Evolutionary conservation across 2,888 invertebrate genomes (phyloP).

Genomic region (Neocrepidodera transversa): DNA sequence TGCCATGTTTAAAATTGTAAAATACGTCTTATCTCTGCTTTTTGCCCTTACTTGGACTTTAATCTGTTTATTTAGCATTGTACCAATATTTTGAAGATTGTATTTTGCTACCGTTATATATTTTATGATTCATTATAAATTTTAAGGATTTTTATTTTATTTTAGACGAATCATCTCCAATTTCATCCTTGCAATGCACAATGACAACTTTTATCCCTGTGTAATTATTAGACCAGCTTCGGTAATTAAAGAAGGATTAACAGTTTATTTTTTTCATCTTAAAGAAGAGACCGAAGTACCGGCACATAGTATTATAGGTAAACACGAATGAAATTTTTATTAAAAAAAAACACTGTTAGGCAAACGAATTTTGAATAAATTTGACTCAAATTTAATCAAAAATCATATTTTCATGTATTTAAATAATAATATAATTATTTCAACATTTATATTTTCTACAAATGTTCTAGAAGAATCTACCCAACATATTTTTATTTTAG

Average conservation of each 20-base stretch:
- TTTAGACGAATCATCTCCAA: conserved; percentile 34
- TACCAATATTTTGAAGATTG: no score
- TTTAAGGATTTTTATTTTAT: conserved; percentile 1
- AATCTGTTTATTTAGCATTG: no score
- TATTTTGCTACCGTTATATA: background rate
- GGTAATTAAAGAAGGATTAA: conserved; percentile 26
- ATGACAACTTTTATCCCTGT: conserved; percentile 34
- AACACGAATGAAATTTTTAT: background rate
- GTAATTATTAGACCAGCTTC: conserved; percentile 27
- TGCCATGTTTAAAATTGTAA: no score
- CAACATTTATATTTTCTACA: no score
- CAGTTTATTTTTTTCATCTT: conserved; percentile 36
- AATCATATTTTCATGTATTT: no score
- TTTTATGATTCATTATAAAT: no score
- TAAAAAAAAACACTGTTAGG: background rate
- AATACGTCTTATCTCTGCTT: background rate
- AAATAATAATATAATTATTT: no score
- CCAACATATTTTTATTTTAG: no score
- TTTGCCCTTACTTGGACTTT: no score
- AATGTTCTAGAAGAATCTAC: no score
- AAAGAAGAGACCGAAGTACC: conserved; percentile 37
- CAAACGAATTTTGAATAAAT: background rate
- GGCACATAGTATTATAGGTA: conserved; percentile 26
- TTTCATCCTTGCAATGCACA: conserved; percentile 29
- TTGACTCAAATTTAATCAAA: no score